Percentiles rank a stretch among this genome's conserved stretches.
phyloP scores from a whole-genome alignment of 2,888 invertebrate genomes.

The Falcaria lacertinaria region DNA sequence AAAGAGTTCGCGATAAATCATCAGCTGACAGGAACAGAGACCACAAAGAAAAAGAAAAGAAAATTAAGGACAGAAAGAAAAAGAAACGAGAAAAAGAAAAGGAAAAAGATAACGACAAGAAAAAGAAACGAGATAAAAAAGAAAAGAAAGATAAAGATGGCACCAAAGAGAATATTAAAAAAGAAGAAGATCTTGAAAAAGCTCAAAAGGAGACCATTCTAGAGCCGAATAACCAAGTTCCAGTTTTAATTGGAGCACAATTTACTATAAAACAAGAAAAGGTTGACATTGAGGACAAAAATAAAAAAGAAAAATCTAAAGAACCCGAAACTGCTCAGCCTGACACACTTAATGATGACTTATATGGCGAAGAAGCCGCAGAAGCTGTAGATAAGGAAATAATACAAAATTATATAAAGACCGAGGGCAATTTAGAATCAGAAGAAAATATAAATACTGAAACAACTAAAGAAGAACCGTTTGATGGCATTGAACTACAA shows the following conservation, averaged over 20 bases:
- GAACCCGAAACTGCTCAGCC: slow-evolving; percentile 24
- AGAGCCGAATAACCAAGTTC: slow-evolving; percentile 26
- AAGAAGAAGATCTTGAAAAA: slow-evolving; percentile 44
- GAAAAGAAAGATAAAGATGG: slow-evolving; percentile 77
- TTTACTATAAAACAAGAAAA: slow-evolving; percentile 19
- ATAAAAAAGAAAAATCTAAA: slow-evolving; percentile 26
- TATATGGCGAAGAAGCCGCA: slow-evolving; percentile 77
- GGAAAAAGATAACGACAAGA: slow-evolving; percentile 73
- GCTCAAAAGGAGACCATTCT: slow-evolving; percentile 45
- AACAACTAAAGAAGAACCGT: slow-evolving; percentile 70
- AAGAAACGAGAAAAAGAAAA: slow-evolving; percentile 77
- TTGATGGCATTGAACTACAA: slow-evolving; percentile 80
- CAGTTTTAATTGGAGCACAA: slow-evolving; percentile 23
- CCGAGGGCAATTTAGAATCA: slow-evolving; percentile 39
- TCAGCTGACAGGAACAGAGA: slow-evolving; percentile 71
- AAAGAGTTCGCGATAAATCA: slow-evolving; percentile 60
- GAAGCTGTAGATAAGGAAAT: slow-evolving; percentile 79
- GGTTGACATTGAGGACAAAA: slow-evolving; percentile 21
- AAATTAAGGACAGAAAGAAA: slow-evolving; percentile 69
- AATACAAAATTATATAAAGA: slow-evolving; percentile 77
- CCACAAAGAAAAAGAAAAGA: slow-evolving; percentile 80
- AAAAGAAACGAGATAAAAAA: slow-evolving; percentile 75
- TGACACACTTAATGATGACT: slow-evolving; percentile 46
- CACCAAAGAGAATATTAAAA: slow-evolving; percentile 32
- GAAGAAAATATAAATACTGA: slow-evolving; percentile 45